phyloP scores from a whole-genome alignment of 2,888 invertebrate species.

The Physocephala rufipes region DNA sequence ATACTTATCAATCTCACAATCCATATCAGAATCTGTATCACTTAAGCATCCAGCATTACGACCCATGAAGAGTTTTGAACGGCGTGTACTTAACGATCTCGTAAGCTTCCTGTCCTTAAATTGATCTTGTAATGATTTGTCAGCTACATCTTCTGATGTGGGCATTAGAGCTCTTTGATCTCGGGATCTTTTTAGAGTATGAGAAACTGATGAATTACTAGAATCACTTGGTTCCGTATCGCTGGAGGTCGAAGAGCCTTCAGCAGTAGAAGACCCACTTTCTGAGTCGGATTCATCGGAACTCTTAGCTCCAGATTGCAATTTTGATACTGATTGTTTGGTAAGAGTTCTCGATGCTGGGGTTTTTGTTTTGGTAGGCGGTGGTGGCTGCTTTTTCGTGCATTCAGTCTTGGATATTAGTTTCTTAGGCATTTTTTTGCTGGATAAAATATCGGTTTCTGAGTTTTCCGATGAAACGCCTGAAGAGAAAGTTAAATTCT shows the following conservation, averaged over 20 bases:
- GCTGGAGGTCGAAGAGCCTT: slow-evolving; percentile 54
- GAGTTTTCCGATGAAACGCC: slow-evolving; percentile 77
- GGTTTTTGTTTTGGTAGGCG: slow-evolving; percentile 28
- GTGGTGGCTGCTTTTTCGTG: not conserved
- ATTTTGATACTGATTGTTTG: slow-evolving; percentile 49
- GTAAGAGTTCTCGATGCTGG: slow-evolving; percentile 55
- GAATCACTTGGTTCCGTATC: slow-evolving; percentile 59
- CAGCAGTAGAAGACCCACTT: slow-evolving; percentile 50
- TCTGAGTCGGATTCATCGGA: slow-evolving; percentile 44
- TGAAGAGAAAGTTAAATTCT: slow-evolving; percentile 72
- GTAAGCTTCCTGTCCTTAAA: slow-evolving; percentile 70
- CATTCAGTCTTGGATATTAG: slow-evolving; percentile 3
- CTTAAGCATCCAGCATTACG: slow-evolving; percentile 59
- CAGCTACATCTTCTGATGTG: slow-evolving; percentile 56
- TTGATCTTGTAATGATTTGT: slow-evolving; percentile 50
- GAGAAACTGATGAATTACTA: slow-evolving; percentile 43
- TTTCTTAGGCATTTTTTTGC: slow-evolving; percentile 44
- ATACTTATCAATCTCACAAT: slow-evolving; percentile 62
- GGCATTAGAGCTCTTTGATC: slow-evolving; percentile 39
- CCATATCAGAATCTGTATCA: slow-evolving; percentile 61
- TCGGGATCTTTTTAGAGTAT: slow-evolving; percentile 30
- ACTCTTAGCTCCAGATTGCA: slow-evolving; percentile 27
- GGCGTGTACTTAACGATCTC: slow-evolving; percentile 75
- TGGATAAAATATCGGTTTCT: slow-evolving; percentile 65
- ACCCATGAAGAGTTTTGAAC: slow-evolving; percentile 71